Evolutionary conservation across 2,797 vertebrate species (phyloP), one percentile per base, ranked within the genome.

Genomic region (Alcedo quadribrachys): DNA sequence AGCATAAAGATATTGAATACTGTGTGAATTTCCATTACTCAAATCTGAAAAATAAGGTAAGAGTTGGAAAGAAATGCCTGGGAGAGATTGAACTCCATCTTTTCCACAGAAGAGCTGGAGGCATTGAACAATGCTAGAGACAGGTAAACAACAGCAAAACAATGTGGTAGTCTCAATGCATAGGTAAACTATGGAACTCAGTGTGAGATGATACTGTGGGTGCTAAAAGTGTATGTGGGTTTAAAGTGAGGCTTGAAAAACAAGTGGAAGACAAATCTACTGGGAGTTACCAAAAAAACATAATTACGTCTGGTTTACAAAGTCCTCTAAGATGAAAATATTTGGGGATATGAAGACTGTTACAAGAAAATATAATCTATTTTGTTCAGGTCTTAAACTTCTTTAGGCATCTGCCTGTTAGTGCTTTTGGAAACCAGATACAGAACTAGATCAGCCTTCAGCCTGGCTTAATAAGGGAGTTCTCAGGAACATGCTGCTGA

Each of bases 11-110:
- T 93, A 94, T 63, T 92, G 83, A 90, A 93, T 82, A 80, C 65
- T 74, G 42, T 76, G 75, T 90, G 92, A 89, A 82, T 94, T 90
- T 82, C 81, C 55, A 81, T 89, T 94, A 78, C 73, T 89, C 73
- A 85, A 50, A 63, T 78, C 58, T 80, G 18, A 54, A 83, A 54
- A 93, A 93, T 77, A 82, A 85, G 67, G 70, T 81, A 58, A 66
- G 69, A 66, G 62, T 77, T 87, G 53, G 65, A 74, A 90, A 89
- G 32, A 68, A 83, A 51, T 40, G 11, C 42, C 58, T 87, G 28
- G 32, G 71, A 79, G 57, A 81, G n/a, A 57, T 82, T 88, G 82
- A 74, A 10, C 4, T 81, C 42, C 70, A n/a, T 82, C 71, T 77
- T 88, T 81, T 88, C 60, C 42, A 15, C 58, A 43, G 81, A 60